Conservation (phyloP, 1,140 invertebrate genomes). For the Delia radicum region DNA sequence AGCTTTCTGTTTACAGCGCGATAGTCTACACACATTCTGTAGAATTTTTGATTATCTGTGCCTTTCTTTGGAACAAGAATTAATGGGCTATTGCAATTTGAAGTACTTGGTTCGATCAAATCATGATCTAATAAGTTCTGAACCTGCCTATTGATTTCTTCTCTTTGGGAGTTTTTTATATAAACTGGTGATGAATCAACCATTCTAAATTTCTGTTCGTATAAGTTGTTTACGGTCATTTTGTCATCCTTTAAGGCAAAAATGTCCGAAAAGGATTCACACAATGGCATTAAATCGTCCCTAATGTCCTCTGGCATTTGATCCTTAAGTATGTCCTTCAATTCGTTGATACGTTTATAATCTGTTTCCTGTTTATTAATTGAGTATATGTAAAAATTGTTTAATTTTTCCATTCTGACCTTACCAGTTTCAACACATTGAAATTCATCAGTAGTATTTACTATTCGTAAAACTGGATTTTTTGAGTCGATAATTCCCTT, state of each 20-base stretch:
- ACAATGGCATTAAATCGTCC: neutral
- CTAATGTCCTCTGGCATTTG: neutral
- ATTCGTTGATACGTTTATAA: neutral
- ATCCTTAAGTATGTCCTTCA: neutral
- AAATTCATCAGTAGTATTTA: neutral
- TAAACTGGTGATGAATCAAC: constrained; percentile 20
- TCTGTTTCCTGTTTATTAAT: neutral
- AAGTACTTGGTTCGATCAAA: constrained; percentile 31
- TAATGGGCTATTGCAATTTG: constrained; percentile 35
- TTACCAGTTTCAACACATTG: neutral
- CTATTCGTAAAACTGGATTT: constrained; percentile 3
- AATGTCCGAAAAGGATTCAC: neutral
- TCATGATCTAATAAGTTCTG: constrained; percentile 33
- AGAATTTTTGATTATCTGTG: constrained; percentile 27
- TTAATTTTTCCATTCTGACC: neutral
- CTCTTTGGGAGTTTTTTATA: constrained; percentile 34
- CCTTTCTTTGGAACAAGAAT: constrained; percentile 35
- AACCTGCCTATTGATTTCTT: constrained; percentile 33
- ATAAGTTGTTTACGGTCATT: constrained; percentile 26
- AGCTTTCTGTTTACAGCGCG: constrained; percentile 37
- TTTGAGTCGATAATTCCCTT: neutral
- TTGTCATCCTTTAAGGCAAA: neutral
- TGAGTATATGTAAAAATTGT: neutral
- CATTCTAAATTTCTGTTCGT: neutral
- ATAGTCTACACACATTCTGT: constrained; percentile 36